A percentile compares a stretch with the other conserved stretches of the same genome.
These are phyloP conservation scores for Eulithis prunata DNA, from an alignment of 2,888 invertebrate genomes.

Conservation along the genomic window DNA sequence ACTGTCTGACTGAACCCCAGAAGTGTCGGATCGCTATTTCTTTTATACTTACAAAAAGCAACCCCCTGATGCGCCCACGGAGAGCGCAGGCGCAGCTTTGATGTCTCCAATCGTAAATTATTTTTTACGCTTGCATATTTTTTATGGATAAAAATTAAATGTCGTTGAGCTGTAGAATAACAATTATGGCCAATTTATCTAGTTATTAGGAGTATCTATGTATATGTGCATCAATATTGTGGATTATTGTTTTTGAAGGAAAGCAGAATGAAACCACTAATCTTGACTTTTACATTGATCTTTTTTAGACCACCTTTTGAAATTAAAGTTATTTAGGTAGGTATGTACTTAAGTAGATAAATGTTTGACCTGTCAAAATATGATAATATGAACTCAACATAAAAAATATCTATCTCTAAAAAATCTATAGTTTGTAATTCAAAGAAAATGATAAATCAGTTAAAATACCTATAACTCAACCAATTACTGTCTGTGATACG, in stretches of 20 bases:
- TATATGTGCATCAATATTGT: too few species aligned
- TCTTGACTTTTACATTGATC: too few species aligned
- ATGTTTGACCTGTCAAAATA: too few species aligned
- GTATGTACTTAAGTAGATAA: too few species aligned
- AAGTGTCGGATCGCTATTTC: slow-evolving; percentile 56
- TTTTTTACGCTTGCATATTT: slow-evolving; percentile 41
- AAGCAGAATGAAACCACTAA: too few species aligned
- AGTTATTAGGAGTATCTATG: too few species aligned
- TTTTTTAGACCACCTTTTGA: too few species aligned
- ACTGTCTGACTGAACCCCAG: slow-evolving; percentile 64
- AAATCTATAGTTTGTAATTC: not conserved
- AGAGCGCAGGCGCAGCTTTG: slow-evolving; percentile 66
- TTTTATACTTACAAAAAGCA: slow-evolving; percentile 60
- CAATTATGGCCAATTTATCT: too few species aligned
- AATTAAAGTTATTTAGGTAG: too few species aligned
- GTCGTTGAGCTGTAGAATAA: not conserved
- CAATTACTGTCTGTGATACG: not conserved
- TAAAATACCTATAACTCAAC: not conserved
- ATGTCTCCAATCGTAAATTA: slow-evolving; percentile 61
- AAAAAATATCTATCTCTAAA: too few species aligned
- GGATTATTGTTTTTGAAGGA: too few species aligned
- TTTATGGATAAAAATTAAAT: not conserved
- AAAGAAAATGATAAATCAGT: not conserved
- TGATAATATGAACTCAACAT: too few species aligned
- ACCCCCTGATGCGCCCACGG: slow-evolving; percentile 60